A percentile compares a stretch with the other conserved stretches of the same genome.
Conservation (phyloP, 2,113 vertebrate species). For the Cyanoramphus novaezelandiae region DNA sequence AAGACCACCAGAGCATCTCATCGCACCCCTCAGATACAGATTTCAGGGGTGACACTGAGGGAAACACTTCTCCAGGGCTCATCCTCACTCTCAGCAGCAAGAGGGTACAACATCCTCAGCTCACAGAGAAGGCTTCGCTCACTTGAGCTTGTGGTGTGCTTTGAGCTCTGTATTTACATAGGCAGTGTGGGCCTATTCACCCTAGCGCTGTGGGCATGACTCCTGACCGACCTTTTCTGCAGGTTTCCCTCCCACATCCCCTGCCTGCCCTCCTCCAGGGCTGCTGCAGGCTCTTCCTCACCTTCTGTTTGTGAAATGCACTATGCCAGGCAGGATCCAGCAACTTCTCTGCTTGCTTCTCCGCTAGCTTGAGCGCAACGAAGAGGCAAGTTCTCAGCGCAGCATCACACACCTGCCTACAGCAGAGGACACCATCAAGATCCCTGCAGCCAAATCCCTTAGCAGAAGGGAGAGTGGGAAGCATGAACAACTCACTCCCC, state of each 20-base stretch:
- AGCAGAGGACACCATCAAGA: neutral
- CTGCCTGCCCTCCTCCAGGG: neutral
- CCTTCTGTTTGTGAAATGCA: neutral
- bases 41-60: neutral
- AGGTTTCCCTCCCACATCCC: neutral
- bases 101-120: neutral
- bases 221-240: neutral
- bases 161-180: neutral
- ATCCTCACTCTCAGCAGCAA: neutral
- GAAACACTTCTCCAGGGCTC: neutral
- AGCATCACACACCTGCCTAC: neutral
- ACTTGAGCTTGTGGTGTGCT: fast-evolving
- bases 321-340: neutral
- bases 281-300: neutral
- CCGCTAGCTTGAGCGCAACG: neutral
- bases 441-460: neutral
- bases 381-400: neutral
- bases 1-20: neutral
- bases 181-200: neutral
- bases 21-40: fast-evolving
- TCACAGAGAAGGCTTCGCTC: neutral
- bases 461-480: neutral
- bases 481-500: fast-evolving
- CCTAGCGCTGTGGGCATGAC: neutral
- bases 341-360: neutral